These are phyloP conservation scores for Latrodectus hesperus DNA, from an alignment of 2,888 invertebrate species.

Conservation along the genomic window DNA sequence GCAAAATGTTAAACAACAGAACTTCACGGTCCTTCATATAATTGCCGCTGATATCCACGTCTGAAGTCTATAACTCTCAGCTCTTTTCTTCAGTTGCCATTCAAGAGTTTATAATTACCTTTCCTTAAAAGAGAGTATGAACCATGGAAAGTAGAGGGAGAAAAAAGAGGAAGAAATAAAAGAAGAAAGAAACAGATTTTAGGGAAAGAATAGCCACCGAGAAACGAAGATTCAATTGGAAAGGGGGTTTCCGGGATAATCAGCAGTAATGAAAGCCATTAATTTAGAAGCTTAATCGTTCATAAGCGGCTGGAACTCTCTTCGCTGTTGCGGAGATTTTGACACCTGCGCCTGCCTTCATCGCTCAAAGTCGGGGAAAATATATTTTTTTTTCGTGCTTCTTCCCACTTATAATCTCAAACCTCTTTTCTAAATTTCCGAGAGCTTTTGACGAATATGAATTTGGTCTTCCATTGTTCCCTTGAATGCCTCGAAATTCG, in stretches of 20 bases:
- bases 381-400: conserved; percentile 5
- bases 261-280: conserved; percentile 69
- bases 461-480: background rate
- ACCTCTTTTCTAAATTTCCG: background rate
- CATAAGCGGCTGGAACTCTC: conserved; percentile 30
- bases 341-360: conserved; percentile 59
- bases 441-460: conserved; percentile 7
- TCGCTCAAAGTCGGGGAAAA: conserved; percentile 58
- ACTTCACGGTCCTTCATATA: too few species aligned
- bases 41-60: too few species aligned
- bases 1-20: too few species aligned
- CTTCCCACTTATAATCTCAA: background rate
- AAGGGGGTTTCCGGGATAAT: conserved; percentile 53
- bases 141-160: too few species aligned
- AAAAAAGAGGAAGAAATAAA: background rate
- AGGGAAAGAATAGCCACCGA: conserved; percentile 34
- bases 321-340: conserved; percentile 54
- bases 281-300: conserved; percentile 68
- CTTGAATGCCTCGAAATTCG: too few species aligned
- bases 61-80: background rate
- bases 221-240: conserved; percentile 64
- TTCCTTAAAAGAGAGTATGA: background rate
- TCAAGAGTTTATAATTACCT: conserved; percentile 52
- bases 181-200: conserved; percentile 36
- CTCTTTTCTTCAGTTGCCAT: background rate